Percentiles rank a stretch among this genome's conserved stretches.
Conservation (phyloP, 2,797 vertebrate species). For the Spondyliosoma cantharus region DNA sequence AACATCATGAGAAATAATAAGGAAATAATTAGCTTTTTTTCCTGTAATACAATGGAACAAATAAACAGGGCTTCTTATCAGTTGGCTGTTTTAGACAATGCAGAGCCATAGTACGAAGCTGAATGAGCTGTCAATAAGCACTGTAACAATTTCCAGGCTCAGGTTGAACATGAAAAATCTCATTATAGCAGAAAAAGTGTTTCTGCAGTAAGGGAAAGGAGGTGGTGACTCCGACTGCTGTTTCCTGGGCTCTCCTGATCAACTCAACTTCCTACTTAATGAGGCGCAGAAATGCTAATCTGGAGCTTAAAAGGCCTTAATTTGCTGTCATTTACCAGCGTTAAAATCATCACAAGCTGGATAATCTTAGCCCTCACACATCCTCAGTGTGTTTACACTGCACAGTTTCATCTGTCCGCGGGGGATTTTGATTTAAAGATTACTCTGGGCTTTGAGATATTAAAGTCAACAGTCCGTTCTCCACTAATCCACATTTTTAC, state of each 20-base stretch:
- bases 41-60: neutral
- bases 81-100: conserved; percentile 10
- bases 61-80: conserved; percentile 19
- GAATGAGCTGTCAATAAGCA: conserved; percentile 11
- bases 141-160: conserved; percentile 20
- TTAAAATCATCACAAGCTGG: conserved; percentile 76
- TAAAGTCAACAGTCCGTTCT: conserved; percentile 73
- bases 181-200: conserved; percentile 7
- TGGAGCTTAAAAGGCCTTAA: conserved; percentile 76
- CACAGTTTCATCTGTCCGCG: conserved; percentile 58
- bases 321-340: conserved; percentile 77
- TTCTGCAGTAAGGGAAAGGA: conserved; percentile 38
- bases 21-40: conserved; percentile 7
- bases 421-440: conserved; percentile 81
- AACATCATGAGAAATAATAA: conserved; percentile 24
- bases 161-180: conserved; percentile 19
- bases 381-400: conserved; percentile 77
- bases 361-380: conserved; percentile 74
- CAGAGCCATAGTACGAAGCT: conserved; percentile 1
- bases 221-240: conserved; percentile 30
- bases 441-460: conserved; percentile 70
- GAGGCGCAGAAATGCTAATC: conserved; percentile 77
- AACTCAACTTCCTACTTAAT: conserved; percentile 72
- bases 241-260: conserved; percentile 49
- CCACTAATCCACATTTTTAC: conserved; percentile 61